These are phyloP conservation scores for Sebastes glaucus DNA, from an alignment of 2,797 vertebrate genomes.

Conservation along the genomic window DNA sequence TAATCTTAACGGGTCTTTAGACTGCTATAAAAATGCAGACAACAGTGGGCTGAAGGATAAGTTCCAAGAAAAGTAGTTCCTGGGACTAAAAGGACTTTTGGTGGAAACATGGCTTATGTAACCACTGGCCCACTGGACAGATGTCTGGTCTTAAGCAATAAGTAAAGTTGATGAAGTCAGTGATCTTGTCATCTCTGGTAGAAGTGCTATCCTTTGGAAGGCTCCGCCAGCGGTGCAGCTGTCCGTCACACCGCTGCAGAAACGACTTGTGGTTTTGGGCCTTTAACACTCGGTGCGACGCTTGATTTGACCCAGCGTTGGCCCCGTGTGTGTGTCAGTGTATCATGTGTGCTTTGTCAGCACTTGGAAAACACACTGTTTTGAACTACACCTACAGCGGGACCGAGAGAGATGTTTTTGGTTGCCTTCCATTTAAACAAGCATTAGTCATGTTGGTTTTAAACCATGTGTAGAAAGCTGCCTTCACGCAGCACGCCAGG, in stretches of 20 bases:
- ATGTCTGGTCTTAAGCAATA: background rate
- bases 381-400: slow-evolving; percentile 47
- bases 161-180: background rate
- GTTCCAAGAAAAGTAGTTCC: too few species aligned
- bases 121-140: background rate
- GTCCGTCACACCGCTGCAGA: slow-evolving; percentile 35
- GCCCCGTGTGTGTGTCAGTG: slow-evolving; percentile 18
- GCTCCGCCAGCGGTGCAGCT: slow-evolving; percentile 14
- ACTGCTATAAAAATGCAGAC: too few species aligned
- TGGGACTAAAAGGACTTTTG: too few species aligned
- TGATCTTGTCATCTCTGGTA: background rate
- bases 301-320: slow-evolving; percentile 44
- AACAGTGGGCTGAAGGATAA: too few species aligned
- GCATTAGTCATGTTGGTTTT: slow-evolving; percentile 64
- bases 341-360: slow-evolving; percentile 61
- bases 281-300: background rate
- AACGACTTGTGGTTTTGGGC: background rate
- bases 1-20: too few species aligned
- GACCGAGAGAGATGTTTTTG: slow-evolving; percentile 65
- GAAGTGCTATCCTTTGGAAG: slow-evolving; percentile 3
- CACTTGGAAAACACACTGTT: slow-evolving; percentile 60
- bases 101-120: too few species aligned
- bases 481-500: slow-evolving; percentile 22
- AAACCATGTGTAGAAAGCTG: slow-evolving; percentile 59
- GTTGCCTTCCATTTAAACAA: slow-evolving; percentile 76